Base-by-base conservation (phyloP, 92 coral and sea anemone species). In the Bergia sp. region DNA sequence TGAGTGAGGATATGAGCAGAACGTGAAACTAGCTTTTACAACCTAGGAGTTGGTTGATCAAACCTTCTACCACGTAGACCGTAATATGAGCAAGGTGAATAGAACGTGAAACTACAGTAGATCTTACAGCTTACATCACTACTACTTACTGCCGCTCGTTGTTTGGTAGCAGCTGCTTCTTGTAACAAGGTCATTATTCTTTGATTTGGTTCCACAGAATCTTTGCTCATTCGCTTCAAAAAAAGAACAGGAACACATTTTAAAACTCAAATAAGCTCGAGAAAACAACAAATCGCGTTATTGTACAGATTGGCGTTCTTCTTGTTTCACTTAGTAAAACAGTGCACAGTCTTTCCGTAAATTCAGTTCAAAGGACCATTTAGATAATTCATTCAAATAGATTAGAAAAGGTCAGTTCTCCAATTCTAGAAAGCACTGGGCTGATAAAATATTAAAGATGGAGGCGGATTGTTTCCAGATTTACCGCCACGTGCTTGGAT, bases 161-260 rank as follows among this genome's bases (percentile, higher is more conserved):
- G 53, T 40, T 65, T 66, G 37, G 86, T 7, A 65, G 86, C 37
- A 10, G 37, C 75, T 65, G 82, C 85, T 16, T 92, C 80, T 15
- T 92, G 90, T 76, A 94, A 77, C 50, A 85, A 41, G 3, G 57
- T 39, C 64, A 92, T 87, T 38, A 94, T 78, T 64, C 90, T 77
- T 1, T 88, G 90, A 43, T 89, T 89, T 6, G 97, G 97, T 76
- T 83, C 41, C 5, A 94, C 77, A 3, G 77, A 87, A 40, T 89
- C 92, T 57, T 88, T 89, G 61, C 80, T 89, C 97, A 92, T 94
- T 76, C 89, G 87, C 97, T 94, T 53, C 10, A 73, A 86, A 82
- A 44, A 16, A 3, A 84, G 61, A 20, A 37, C 21, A 76, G 21
- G 61, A 78, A 12, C 49, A 10, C 6, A 1, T 45, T 23, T 11